Percentiles rank a stretch among this genome's conserved stretches.
Conservation (phyloP, 2,888 invertebrate species). For the Brachypalpus laphriformis region DNA sequence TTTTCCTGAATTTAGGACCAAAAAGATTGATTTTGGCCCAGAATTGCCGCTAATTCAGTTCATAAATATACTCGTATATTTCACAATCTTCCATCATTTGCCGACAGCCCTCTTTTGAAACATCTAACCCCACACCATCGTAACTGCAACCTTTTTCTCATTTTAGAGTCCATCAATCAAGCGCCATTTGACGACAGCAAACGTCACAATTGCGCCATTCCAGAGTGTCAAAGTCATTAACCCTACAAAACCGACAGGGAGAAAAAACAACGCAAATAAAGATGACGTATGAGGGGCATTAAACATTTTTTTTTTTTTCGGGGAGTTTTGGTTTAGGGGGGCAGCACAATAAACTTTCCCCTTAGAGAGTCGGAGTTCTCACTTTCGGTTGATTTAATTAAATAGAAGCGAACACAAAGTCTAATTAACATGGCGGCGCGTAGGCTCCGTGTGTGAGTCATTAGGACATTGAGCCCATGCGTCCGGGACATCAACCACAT, state of each 20-base stretch:
- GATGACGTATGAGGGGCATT: constrained; percentile 51
- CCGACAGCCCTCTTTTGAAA: background rate
- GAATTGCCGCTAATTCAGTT: background rate
- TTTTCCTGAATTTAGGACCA: too few relatives aligned
- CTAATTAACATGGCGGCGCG: constrained; percentile 65
- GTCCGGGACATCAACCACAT: constrained; percentile 31
- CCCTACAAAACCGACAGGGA: background rate
- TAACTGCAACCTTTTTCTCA: background rate
- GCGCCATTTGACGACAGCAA: constrained; percentile 24
- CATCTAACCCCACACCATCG: constrained; percentile 1
- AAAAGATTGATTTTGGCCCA: too few relatives aligned
- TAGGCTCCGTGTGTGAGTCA: constrained; percentile 57
- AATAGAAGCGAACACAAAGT: constrained; percentile 63
- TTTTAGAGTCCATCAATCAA: constrained; percentile 45
- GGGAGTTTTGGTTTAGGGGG: background rate
- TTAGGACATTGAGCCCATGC: constrained; percentile 54
- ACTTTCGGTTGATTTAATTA: constrained; percentile 71
- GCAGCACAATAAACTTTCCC: constrained; percentile 53
- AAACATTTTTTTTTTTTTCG: constrained; percentile 16
- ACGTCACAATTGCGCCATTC: constrained; percentile 44
- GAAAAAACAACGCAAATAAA: background rate
- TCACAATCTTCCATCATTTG: background rate
- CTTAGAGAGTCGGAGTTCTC: constrained; percentile 47
- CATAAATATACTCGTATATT: background rate
- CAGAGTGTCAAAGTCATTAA: constrained; percentile 16